Conservation (phyloP, 2,113 vertebrate genomes). For the Megalops atlanticus region DNA sequence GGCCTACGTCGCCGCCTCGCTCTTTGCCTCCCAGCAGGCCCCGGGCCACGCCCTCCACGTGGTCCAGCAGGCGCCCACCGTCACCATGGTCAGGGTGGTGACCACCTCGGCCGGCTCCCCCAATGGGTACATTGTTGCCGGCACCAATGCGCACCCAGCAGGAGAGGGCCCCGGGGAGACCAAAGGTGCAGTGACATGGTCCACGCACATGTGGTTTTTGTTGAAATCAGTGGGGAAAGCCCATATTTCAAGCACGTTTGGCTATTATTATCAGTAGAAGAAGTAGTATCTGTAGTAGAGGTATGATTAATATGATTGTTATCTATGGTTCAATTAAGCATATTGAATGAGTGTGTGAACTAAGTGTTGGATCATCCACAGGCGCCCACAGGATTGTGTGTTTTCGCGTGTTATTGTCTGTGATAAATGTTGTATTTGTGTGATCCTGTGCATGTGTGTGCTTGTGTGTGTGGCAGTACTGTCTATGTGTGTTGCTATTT, state of each 20-base stretch:
- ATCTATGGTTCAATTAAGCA: no score
- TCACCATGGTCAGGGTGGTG: constrained; percentile 93
- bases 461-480: no score
- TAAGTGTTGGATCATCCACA: neutral
- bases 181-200: constrained; percentile 56
- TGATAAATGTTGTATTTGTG: no score
- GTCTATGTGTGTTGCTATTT: no score
- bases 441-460: no score
- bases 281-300: no score
- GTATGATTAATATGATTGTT: no score
- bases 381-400: no score
- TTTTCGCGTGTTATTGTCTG: no score
- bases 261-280: no score
- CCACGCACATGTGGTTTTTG: neutral
- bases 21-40: constrained; percentile 77
- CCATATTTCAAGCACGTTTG: no score
- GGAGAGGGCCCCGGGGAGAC: constrained; percentile 68
- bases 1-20: constrained; percentile 83
- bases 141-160: constrained; percentile 69
- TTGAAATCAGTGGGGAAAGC: no score
- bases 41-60: constrained; percentile 84
- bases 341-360: neutral
- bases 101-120: constrained; percentile 80
- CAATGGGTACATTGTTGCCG: constrained; percentile 87
- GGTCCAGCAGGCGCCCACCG: constrained; percentile 84